Evolutionary conservation across 2,797 vertebrate genomes (phyloP).

Genomic region (Acridotheres tristis): DNA sequence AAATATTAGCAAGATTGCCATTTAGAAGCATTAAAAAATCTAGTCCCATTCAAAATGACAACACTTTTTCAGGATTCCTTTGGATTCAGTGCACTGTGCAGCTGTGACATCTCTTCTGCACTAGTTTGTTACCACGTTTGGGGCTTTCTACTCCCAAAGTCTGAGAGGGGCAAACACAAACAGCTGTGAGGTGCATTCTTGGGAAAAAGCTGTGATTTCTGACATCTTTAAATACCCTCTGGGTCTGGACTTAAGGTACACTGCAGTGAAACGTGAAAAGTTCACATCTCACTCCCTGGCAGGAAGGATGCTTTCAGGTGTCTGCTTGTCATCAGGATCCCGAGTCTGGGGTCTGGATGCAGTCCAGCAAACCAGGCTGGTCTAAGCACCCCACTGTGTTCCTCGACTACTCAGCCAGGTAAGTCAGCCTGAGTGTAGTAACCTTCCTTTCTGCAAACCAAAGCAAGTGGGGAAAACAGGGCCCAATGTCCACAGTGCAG

Average conservation of each 20-base stretch:
- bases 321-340: not conserved
- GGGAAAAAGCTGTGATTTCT: not conserved
- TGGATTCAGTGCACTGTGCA: not conserved
- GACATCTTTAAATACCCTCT: not conserved
- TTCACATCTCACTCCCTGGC: not conserved
- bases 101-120: not conserved
- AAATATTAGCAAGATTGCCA: not conserved
- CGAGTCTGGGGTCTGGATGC: not conserved
- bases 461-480: not conserved
- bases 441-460: not conserved
- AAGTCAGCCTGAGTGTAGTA: not conserved
- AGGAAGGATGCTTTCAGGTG: not conserved
- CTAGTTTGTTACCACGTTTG: not conserved
- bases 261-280: fast-evolving
- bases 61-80: not conserved
- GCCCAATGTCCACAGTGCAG: fast-evolving
- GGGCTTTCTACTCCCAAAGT: not conserved
- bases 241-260: not conserved
- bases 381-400: not conserved
- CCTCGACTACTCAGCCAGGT: not conserved
- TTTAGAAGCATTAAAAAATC: not conserved
- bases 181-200: not conserved
- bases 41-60: not conserved
- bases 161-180: fast-evolving
- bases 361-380: fast-evolving